Evolutionary conservation across 2,888 invertebrate species (phyloP).

Genomic region (Strigamia crassipes): DNA sequence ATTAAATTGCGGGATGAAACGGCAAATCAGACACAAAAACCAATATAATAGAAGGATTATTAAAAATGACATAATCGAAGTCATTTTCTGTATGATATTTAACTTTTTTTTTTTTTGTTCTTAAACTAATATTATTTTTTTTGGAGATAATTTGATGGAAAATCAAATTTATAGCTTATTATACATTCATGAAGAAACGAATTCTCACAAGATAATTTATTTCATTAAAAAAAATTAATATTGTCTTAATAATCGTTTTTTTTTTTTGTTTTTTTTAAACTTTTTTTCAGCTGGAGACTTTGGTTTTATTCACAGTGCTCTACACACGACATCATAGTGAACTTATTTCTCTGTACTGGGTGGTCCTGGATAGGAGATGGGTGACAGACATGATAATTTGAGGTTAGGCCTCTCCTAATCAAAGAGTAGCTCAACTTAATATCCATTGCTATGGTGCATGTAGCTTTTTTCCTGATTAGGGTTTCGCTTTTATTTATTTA

Average conservation of each 20-base stretch:
- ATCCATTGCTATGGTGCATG: constrained; percentile 25
- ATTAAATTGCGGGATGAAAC: too few relatives aligned
- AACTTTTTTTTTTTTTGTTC: too few relatives aligned
- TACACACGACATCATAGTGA: constrained; percentile 15
- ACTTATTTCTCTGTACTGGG: constrained; percentile 14
- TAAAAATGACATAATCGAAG: too few relatives aligned
- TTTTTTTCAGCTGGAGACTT: neutral
- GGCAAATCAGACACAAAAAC: too few relatives aligned
- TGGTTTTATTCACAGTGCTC: neutral
- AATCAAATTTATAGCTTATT: neutral
- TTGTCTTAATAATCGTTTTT: neutral
- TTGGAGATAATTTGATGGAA: neutral
- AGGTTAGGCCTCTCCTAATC: constrained; percentile 42
- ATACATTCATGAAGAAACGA: neutral
- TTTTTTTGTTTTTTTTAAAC: neutral
- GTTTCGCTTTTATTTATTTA: neutral
- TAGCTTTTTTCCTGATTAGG: constrained; percentile 38
- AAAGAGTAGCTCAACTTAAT: constrained; percentile 37
- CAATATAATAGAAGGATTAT: too few relatives aligned
- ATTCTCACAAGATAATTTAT: neutral
- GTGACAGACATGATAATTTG: constrained; percentile 42
- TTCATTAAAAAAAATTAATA: neutral
- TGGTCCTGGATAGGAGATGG: constrained; percentile 17
- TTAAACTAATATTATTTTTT: too few relatives aligned
- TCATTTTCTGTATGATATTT: too few relatives aligned